Base-by-base conservation (phyloP, 2,797 vertebrate genomes). In the Microtus californicus region DNA sequence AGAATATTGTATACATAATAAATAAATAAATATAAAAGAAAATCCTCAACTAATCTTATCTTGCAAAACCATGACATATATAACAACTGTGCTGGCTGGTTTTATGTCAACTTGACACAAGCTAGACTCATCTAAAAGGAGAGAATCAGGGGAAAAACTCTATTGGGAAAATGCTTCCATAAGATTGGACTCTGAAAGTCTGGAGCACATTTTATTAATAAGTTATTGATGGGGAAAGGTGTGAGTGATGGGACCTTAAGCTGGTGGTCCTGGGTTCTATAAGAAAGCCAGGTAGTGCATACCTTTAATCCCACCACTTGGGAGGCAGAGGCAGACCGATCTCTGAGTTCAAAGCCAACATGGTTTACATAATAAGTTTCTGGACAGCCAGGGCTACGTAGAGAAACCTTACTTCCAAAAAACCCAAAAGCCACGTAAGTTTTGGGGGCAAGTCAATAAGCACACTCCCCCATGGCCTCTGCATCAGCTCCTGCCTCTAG, bases 1-100 rank as follows among this genome's bases (percentile, higher is more conserved):
- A 48, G 45, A 48, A 48, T 48, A 48, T 48, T 48, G 45, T 48
- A 48, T 48, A 48, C 11, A 48, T 11, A 48, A 48, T 48, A 48
- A 48, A 48, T 48, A 48, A 48, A 48, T 48, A 48, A 48, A 48
- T 12, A 48, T 12, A 48, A 48, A 48, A 48, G 45, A 48, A 48
- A 48, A 77, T 37, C 48, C 65, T 95, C 23, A 45, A 86, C 82
- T 73, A 94, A 77, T 89, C 56, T 76, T 81, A 95, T 25, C 17
- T 71, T 73, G 2, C 61, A 89, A 73, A 76, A 91, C 65, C 9
- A 29, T 40, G 7, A 11, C 13, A 63, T 37, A 81, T 9, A 12
- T 2, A 91, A 67, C 65, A 73, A 40, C 37, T 40, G n/a, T 73
- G 71, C 71, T 73, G 9, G 71, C 71, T 73, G 25, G 71, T 40